Evolutionary conservation across 2,888 invertebrate species (phyloP).

Genomic region (Gibbula magus): DNA sequence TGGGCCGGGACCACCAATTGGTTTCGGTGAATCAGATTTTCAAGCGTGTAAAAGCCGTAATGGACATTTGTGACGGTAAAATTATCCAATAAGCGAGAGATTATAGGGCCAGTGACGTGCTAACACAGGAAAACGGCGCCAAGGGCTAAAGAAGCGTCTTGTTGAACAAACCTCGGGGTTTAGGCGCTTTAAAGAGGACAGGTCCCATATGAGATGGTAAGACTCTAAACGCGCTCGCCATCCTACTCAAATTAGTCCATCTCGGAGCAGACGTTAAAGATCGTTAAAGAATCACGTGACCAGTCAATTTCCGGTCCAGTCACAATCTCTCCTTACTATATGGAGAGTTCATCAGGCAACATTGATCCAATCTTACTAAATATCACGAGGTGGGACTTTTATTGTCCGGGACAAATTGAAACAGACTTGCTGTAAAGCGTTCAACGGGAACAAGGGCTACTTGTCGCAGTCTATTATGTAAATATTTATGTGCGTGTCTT

Average conservation of each 20-base stretch:
- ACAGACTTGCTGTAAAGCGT: slow-evolving; percentile 14
- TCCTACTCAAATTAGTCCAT: neutral
- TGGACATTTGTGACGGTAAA: slow-evolving; percentile 25
- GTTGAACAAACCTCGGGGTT: slow-evolving; percentile 1
- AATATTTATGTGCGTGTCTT: slow-evolving; percentile 21
- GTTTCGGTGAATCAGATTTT: slow-evolving; percentile 25
- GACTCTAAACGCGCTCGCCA: neutral
- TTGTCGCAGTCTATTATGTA: slow-evolving; percentile 1
- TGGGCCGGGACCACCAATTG: slow-evolving; percentile 20
- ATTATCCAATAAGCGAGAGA: slow-evolving; percentile 20
- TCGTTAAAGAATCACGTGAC: slow-evolving; percentile 18
- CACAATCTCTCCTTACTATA: neutral
- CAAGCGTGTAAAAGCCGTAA: slow-evolving; percentile 20
- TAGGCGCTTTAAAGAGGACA: neutral
- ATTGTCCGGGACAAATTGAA: slow-evolving; percentile 19
- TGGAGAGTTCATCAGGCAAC: slow-evolving; percentile 8
- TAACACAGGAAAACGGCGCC: slow-evolving; percentile 1
- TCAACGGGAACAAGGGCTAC: slow-evolving; percentile 4
- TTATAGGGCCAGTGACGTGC: slow-evolving; percentile 26
- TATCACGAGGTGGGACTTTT: slow-evolving; percentile 14
- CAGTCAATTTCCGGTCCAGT: slow-evolving; percentile 3
- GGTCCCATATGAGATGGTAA: neutral
- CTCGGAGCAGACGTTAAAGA: neutral
- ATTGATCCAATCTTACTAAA: slow-evolving; percentile 20
- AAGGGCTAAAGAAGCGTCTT: neutral